phyloP scores from a whole-genome alignment of 2,888 invertebrate species.

The Mamestra brassicae region DNA sequence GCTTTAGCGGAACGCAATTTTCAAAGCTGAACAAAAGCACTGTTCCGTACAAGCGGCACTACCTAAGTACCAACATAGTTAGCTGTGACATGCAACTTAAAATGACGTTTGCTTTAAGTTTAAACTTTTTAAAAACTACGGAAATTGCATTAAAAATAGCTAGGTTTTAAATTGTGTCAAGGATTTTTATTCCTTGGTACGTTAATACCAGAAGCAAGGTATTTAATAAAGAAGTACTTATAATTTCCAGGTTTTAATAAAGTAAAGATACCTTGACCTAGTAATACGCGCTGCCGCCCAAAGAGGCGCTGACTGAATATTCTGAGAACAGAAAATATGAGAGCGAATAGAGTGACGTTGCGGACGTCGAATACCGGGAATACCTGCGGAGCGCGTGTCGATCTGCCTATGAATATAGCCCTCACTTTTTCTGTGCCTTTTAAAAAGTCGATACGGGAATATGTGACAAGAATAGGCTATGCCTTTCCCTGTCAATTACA shows the following conservation, averaged over 20 bases:
- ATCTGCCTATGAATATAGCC: slow-evolving; percentile 9
- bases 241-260: slow-evolving; percentile 44
- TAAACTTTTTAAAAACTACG: slow-evolving; percentile 2
- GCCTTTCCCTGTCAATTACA: not conserved
- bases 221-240: slow-evolving; percentile 38
- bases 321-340: slow-evolving; percentile 37
- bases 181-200: slow-evolving; percentile 17
- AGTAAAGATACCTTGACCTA: slow-evolving; percentile 38
- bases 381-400: not conserved
- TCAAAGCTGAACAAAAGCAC: slow-evolving; percentile 25
- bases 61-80: slow-evolving; percentile 14
- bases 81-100: slow-evolving; percentile 25
- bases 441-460: not conserved
- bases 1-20: slow-evolving; percentile 36
- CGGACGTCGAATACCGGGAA: slow-evolving; percentile 20
- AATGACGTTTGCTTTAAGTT: slow-evolving; percentile 21
- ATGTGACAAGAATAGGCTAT: not conserved
- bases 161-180: slow-evolving; percentile 23
- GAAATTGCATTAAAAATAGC: not conserved
- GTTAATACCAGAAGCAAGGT: slow-evolving; percentile 14
- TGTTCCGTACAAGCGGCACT: slow-evolving; percentile 23
- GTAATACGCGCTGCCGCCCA: slow-evolving; percentile 14
- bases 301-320: slow-evolving; percentile 45
- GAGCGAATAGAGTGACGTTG: slow-evolving; percentile 21
- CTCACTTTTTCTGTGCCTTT: not conserved